Evolutionary conservation across 2,797 vertebrate species (phyloP).

Genomic region (Sus cebifrons): DNA sequence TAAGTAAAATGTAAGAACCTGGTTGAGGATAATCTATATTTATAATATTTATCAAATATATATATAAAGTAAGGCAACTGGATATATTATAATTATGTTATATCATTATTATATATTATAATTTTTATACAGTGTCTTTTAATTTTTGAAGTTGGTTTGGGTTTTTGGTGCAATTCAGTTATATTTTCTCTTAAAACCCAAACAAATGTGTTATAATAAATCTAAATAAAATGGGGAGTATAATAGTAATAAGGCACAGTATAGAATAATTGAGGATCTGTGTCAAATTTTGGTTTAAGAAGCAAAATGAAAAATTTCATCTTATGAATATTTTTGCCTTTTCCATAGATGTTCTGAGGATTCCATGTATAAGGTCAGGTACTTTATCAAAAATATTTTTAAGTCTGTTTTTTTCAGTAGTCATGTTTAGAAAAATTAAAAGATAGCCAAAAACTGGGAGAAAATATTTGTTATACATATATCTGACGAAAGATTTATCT

Average conservation of each 20-base stretch:
- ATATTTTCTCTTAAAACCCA: slow-evolving; percentile 34
- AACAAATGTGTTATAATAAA: background rate
- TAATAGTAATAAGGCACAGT: background rate
- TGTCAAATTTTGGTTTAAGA: slow-evolving; percentile 11
- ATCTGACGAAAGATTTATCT: background rate
- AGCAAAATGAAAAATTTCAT: slow-evolving; percentile 38
- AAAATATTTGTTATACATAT: background rate
- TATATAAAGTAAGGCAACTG: background rate
- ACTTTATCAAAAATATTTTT: background rate
- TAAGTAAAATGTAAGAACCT: background rate
- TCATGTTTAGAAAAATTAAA: slow-evolving; percentile 18
- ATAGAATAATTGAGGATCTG: background rate
- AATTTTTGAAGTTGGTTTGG: background rate
- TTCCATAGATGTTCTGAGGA: background rate
- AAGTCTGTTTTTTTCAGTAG: background rate
- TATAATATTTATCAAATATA: background rate
- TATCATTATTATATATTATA: background rate
- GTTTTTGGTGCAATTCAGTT: background rate
- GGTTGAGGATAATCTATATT: background rate
- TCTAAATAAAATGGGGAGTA: background rate
- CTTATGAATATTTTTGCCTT: background rate
- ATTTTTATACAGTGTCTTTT: background rate
- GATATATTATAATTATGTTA: background rate
- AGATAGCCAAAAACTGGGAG: background rate
- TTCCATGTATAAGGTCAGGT: background rate